These are phyloP conservation scores for Stratiolaelaps scimitus DNA, from an alignment of 1,140 invertebrate species.

Conservation along the genomic window DNA sequence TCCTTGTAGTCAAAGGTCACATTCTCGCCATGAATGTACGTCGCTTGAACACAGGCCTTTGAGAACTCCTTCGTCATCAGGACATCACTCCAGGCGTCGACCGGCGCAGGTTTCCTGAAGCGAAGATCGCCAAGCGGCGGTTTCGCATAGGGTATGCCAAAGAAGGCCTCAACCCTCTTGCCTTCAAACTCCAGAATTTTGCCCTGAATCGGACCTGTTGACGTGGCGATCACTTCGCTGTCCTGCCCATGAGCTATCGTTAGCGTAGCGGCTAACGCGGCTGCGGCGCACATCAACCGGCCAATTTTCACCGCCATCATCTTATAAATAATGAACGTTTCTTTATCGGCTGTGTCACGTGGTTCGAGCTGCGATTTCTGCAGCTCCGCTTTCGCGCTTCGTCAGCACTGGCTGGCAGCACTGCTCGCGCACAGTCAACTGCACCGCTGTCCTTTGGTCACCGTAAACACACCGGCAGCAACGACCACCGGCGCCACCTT, in stretches of 20 bases:
- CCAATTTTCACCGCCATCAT: too few species aligned
- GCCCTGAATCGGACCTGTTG: slow-evolving; percentile 19
- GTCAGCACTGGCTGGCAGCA: too few species aligned
- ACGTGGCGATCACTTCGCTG: slow-evolving; percentile 39
- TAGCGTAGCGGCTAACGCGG: too few species aligned
- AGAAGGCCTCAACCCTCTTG: slow-evolving; percentile 8
- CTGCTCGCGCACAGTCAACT: too few species aligned
- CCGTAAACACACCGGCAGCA: too few species aligned
- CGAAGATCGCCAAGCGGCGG: slow-evolving; percentile 69
- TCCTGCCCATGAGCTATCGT: slow-evolving; percentile 31
- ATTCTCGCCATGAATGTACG: slow-evolving; percentile 29
- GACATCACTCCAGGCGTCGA: slow-evolving; percentile 60
- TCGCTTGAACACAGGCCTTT: slow-evolving; percentile 54
- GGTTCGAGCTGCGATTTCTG: too few species aligned
- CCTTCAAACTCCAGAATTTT: slow-evolving; percentile 25
- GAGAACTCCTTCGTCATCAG: slow-evolving; percentile 58
- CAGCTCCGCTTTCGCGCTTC: too few species aligned
- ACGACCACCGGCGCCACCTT: too few species aligned
- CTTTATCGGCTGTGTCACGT: too few species aligned
- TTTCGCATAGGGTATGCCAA: slow-evolving; percentile 75
- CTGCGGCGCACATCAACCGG: too few species aligned
- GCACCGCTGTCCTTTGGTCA: too few species aligned
- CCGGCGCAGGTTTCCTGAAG: slow-evolving; percentile 69
- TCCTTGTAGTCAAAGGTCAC: slow-evolving; percentile 7
- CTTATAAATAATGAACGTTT: too few species aligned